These are phyloP conservation scores for Dicyrtoma fusca DNA, from an alignment of 2,888 invertebrate species.

Conservation along the genomic window DNA sequence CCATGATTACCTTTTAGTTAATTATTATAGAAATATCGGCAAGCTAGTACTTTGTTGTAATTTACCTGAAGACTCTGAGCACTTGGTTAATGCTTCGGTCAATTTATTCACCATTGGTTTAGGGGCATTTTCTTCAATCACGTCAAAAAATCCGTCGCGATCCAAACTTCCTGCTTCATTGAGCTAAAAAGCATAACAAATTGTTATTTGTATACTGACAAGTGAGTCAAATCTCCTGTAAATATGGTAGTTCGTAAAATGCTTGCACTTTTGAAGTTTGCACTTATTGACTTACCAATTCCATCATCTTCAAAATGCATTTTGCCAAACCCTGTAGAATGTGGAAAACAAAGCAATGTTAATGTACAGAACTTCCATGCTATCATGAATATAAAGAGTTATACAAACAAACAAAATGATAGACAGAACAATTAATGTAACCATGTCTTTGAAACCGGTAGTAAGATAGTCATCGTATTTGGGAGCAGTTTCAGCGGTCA, in stretches of 20 bases:
- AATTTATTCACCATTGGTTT: slow-evolving; percentile 43
- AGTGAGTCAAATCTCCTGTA: too few relatives aligned
- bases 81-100: slow-evolving; percentile 44
- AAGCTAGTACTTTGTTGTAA: too few relatives aligned
- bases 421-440: slow-evolving; percentile 13
- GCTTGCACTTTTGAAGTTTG: too few relatives aligned
- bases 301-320: slow-evolving; percentile 45
- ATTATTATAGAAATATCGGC: too few relatives aligned
- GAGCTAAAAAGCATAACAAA: slow-evolving; percentile 42
- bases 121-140: slow-evolving; percentile 47
- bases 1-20: not conserved
- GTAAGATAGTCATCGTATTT: slow-evolving; percentile 39
- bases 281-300: slow-evolving; percentile 47
- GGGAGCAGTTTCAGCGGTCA: slow-evolving; percentile 33
- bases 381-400: slow-evolving; percentile 2
- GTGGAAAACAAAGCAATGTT: too few relatives aligned
- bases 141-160: slow-evolving; percentile 45
- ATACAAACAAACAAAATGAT: not conserved
- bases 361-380: slow-evolving; percentile 9
- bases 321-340: slow-evolving; percentile 48
- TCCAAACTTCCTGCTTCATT: slow-evolving; percentile 46
- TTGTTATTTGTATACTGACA: too few relatives aligned
- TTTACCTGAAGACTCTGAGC: slow-evolving; percentile 44
- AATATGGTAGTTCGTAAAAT: too few relatives aligned
- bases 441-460: slow-evolving; percentile 48